phyloP scores from a whole-genome alignment of 2,113 vertebrate genomes.

The Gopherus flavomarginatus region DNA sequence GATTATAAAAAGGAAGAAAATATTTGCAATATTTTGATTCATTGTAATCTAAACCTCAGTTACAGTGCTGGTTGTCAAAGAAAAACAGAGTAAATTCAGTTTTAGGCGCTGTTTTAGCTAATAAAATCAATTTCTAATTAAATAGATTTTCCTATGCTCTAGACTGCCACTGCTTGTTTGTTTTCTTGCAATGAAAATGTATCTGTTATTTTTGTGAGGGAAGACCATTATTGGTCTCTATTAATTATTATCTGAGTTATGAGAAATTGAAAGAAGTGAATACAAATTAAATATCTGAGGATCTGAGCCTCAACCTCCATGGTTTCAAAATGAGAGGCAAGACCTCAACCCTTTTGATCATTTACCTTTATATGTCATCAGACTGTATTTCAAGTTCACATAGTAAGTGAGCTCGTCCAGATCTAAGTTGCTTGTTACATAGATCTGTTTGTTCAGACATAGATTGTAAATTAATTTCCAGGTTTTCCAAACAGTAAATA shows the following conservation, averaged over 20 bases:
- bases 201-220: background rate
- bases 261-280: background rate
- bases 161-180: background rate
- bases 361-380: background rate
- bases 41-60: background rate
- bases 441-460: background rate
- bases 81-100: background rate
- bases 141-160: background rate
- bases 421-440: background rate
- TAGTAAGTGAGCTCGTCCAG: background rate
- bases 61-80: background rate
- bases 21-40: background rate
- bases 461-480: background rate
- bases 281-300: background rate
- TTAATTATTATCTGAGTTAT: background rate
- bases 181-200: background rate
- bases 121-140: constrained; percentile 8
- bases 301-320: background rate
- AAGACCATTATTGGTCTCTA: background rate
- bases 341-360: background rate
- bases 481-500: background rate
- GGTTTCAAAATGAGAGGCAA: background rate
- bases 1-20: background rate
- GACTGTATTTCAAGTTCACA: background rate
- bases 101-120: background rate